phyloP scores from a whole-genome alignment of 2,797 vertebrate species.

The Myotis daubentonii region DNA sequence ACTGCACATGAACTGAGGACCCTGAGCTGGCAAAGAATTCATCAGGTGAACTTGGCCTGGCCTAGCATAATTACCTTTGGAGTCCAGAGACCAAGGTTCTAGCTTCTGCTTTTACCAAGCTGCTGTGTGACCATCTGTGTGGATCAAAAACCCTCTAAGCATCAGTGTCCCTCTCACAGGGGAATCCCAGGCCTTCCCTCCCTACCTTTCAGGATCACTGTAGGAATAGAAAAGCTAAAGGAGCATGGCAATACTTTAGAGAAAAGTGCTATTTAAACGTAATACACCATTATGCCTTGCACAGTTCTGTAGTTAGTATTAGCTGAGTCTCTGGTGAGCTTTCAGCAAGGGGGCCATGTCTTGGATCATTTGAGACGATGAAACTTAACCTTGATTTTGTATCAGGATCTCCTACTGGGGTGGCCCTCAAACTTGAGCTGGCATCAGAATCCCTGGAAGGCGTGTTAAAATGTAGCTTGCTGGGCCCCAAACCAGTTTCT shows the following conservation, averaged over 20 bases:
- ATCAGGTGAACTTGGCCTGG: background rate
- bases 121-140: background rate
- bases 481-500: background rate
- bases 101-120: background rate
- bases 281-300: background rate
- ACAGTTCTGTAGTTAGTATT: background rate
- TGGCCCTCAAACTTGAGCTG: too few species aligned
- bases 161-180: background rate
- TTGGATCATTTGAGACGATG: conserved; percentile 4
- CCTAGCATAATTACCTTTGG: background rate
- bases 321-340: background rate
- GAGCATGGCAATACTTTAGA: background rate
- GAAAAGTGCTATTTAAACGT: background rate
- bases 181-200: background rate
- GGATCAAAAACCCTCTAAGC: background rate
- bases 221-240: conserved; percentile 8
- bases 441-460: background rate
- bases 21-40: background rate
- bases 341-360: background rate
- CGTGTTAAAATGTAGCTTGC: background rate
- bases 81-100: background rate
- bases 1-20: background rate
- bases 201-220: background rate
- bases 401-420: background rate
- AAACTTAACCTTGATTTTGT: background rate